Evolutionary conservation across 2,113 vertebrate species (phyloP), one percentile per base, ranked within the genome.

Genomic region (Clarias gariepinus): DNA sequence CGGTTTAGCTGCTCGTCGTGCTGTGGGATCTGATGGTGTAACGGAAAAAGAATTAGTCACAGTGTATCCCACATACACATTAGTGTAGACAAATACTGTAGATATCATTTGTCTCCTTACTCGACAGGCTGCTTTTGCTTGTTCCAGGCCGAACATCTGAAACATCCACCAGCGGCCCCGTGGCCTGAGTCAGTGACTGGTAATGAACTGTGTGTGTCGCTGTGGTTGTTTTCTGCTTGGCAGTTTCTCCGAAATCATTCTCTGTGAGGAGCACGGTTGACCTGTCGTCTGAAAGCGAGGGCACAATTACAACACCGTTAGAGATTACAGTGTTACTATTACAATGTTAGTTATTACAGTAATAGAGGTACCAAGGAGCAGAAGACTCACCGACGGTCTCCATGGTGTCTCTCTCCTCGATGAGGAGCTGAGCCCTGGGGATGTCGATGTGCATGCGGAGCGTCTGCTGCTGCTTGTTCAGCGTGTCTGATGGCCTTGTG

Each of bases 391-490:
- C 98, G 6, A 99, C 98, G 7, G 98, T 99, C 90, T 99, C 98
- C 98, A 99, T 98, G 0, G 98, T 99, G 94, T 99, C 98, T 83
- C 98, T 95, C 93, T 99, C 98, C 91, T 99, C 98, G 11, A 99
- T 99, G 83, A 99, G 93, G 28, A 99, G 98, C 90, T 99, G 98
- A 36, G 98, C 98, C 91, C 98, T 94, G 85, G 98, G 98, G 89
- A 99, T 98, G 91, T 99, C 98, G 33, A 99, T 99, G 93, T 99
- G 98, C 98, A 99, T 99, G 78, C 98, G 94, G 86, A 99, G 95
- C 0, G 98, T 99, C 91, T 99, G 98, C 86, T 98, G 98, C 90
- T 99, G 98, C 90, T 99, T 99, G 91, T 98, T 99, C 57, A 98
- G 92, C 0, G 98, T 97, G 86, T 99, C 98, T 0, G 97, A 97